phyloP scores from a whole-genome alignment of 2,888 invertebrate species.

The Amphipyra tragopoginis region DNA sequence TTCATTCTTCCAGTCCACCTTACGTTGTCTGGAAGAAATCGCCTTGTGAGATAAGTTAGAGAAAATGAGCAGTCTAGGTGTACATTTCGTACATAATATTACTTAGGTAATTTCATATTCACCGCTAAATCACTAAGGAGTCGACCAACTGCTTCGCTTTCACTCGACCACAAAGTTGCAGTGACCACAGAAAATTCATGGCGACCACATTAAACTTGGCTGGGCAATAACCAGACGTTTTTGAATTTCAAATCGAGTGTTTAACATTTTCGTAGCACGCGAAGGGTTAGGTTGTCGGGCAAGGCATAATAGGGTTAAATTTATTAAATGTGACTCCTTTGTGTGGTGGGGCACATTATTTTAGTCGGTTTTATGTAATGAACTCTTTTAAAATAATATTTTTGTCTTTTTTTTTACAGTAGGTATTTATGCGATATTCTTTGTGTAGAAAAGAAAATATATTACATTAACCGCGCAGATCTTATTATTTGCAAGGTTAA shows the following conservation, averaged over 20 bases:
- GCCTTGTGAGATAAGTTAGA: too few relatives aligned
- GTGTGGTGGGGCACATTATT: slow-evolving; percentile 23
- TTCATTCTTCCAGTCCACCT: too few relatives aligned
- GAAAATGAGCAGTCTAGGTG: too few relatives aligned
- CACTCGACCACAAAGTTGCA: slow-evolving; percentile 35
- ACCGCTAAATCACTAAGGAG: slow-evolving; percentile 5
- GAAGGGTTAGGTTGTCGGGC: slow-evolving; percentile 54
- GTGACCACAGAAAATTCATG: slow-evolving; percentile 65
- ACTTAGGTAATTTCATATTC: slow-evolving; percentile 11
- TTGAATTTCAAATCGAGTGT: slow-evolving; percentile 76
- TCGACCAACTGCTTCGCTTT: slow-evolving; percentile 31
- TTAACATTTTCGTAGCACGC: slow-evolving; percentile 71
- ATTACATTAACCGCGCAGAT: too few relatives aligned
- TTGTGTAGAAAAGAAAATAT: too few relatives aligned
- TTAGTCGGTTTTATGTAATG: slow-evolving; percentile 27
- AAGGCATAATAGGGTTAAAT: slow-evolving; percentile 52
- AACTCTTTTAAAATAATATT: neutral
- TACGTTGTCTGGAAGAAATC: too few relatives aligned
- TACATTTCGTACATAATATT: neutral
- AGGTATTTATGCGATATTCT: neutral
- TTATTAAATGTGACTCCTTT: slow-evolving; percentile 49
- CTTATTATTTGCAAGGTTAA: too few relatives aligned
- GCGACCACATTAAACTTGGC: slow-evolving; percentile 66
- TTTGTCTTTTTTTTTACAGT: too few relatives aligned
- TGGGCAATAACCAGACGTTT: slow-evolving; percentile 71